These are phyloP conservation scores for Ephydatia muelleri DNA, from an alignment of 37 sponge, comb jelly and placozoan genomes.

Conservation along the genomic window DNA sequence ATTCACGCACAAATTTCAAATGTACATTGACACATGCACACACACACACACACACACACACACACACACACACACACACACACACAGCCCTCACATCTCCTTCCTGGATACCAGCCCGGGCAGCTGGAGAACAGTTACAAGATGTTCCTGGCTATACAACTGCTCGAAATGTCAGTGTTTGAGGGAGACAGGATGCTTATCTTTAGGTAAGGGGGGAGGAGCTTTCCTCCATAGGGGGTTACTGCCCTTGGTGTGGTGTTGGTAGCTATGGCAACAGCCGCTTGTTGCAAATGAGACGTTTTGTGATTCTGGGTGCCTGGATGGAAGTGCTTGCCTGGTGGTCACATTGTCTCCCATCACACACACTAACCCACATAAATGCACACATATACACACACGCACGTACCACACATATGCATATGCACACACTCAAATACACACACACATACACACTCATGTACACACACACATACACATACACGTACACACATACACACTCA, in stretches of 20 bases:
- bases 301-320: too few relatives aligned
- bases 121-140: slow-evolving; percentile 82
- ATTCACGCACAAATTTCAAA: not conserved
- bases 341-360: too few relatives aligned
- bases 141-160: slow-evolving; percentile 76
- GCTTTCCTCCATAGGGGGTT: too few relatives aligned
- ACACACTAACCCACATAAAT: too few relatives aligned
- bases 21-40: not conserved
- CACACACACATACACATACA: not conserved
- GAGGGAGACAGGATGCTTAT: slow-evolving; percentile 87
- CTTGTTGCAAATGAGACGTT: too few relatives aligned
- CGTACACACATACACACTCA: not conserved
- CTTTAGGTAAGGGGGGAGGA: slow-evolving; percentile 64
- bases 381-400: too few relatives aligned
- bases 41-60: not conserved
- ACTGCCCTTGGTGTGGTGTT: too few relatives aligned
- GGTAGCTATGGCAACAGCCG: too few relatives aligned
- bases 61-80: not conserved
- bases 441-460: too few relatives aligned
- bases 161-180: slow-evolving; percentile 76
- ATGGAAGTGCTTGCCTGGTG: too few relatives aligned
- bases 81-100: slow-evolving; percentile 22
- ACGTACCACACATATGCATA: too few relatives aligned
- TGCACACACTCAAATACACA: too few relatives aligned
- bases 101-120: slow-evolving; percentile 66